Evolutionary conservation across 2,113 vertebrate species (phyloP).

Genomic region (Conger conger): DNA sequence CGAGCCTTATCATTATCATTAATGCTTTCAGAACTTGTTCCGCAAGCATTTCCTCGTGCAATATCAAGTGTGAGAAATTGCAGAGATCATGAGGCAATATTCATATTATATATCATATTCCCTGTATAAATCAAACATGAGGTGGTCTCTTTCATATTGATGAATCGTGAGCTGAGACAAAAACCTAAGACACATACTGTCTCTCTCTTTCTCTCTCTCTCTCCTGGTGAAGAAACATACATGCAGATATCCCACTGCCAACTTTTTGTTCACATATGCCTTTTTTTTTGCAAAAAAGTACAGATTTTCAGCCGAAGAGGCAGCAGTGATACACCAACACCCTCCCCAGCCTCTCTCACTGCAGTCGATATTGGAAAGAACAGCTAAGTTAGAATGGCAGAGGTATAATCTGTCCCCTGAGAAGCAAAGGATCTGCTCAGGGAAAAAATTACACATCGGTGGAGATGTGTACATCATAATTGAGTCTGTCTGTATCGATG

Average conservation of each 20-base stretch:
- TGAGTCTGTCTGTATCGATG: conserved; percentile 33
- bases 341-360: not conserved
- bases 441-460: conserved; percentile 36
- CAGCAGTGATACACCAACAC: conserved; percentile 20
- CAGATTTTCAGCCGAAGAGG: conserved; percentile 38
- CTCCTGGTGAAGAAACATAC: not conserved
- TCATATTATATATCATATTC: too few relatives aligned
- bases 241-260: not conserved
- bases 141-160: not conserved
- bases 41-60: not conserved
- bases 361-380: conserved; percentile 5
- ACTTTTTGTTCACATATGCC: not conserved
- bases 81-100: not conserved
- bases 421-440: conserved; percentile 36
- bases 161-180: not conserved
- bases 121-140: not conserved
- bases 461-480: conserved; percentile 45
- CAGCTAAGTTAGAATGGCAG: conserved; percentile 1
- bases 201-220: too few relatives aligned
- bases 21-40: conserved; percentile 1
- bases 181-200: not conserved
- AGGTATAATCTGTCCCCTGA: conserved; percentile 22
- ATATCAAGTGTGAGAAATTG: not conserved
- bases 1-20: not conserved
- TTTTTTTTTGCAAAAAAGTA: not conserved